These are phyloP conservation scores for Gymnodraco acuticeps DNA, from an alignment of 2,797 vertebrate species.

Conservation along the genomic window DNA sequence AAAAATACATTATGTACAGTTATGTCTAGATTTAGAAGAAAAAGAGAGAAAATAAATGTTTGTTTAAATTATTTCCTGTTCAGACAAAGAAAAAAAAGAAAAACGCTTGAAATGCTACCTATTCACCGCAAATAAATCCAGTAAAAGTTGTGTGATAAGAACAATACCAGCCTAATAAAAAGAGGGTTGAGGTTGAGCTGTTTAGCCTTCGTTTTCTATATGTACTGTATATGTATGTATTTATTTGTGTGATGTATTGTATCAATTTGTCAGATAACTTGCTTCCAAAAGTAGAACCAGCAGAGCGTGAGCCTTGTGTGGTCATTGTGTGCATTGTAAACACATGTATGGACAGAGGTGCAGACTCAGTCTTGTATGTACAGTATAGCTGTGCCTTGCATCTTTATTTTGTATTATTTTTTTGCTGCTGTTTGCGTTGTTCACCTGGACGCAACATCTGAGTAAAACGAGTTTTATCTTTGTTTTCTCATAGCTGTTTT, in stretches of 20 bases:
- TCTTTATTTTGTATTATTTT: slow-evolving; percentile 69
- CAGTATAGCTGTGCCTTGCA: slow-evolving; percentile 93
- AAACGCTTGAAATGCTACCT: slow-evolving; percentile 86
- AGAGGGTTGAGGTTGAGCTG: slow-evolving; percentile 59
- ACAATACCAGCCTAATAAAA: slow-evolving; percentile 74
- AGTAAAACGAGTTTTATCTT: slow-evolving; percentile 84
- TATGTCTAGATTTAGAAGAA: slow-evolving; percentile 92
- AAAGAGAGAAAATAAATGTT: slow-evolving; percentile 84
- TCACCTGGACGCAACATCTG: slow-evolving; percentile 84
- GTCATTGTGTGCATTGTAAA: slow-evolving; percentile 92
- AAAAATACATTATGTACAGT: slow-evolving; percentile 90
- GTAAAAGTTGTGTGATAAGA: slow-evolving; percentile 90
- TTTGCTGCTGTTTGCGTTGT: slow-evolving; percentile 89
- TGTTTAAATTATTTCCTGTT: slow-evolving; percentile 96
- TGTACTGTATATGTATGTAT: slow-evolving; percentile 89
- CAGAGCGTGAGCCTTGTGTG: slow-evolving; percentile 68
- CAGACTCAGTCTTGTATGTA: slow-evolving; percentile 87
- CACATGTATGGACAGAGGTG: slow-evolving; percentile 90
- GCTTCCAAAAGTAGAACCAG: slow-evolving; percentile 77
- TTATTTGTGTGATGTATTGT: slow-evolving; percentile 88
- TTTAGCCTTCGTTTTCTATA: slow-evolving; percentile 75
- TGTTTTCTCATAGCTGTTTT: slow-evolving; percentile 73
- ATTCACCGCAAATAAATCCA: slow-evolving; percentile 85
- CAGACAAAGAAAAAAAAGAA: slow-evolving; percentile 47
- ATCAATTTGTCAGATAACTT: slow-evolving; percentile 91